phyloP scores from a whole-genome alignment of 2,797 vertebrate genomes.

The Scarus forsteni region DNA sequence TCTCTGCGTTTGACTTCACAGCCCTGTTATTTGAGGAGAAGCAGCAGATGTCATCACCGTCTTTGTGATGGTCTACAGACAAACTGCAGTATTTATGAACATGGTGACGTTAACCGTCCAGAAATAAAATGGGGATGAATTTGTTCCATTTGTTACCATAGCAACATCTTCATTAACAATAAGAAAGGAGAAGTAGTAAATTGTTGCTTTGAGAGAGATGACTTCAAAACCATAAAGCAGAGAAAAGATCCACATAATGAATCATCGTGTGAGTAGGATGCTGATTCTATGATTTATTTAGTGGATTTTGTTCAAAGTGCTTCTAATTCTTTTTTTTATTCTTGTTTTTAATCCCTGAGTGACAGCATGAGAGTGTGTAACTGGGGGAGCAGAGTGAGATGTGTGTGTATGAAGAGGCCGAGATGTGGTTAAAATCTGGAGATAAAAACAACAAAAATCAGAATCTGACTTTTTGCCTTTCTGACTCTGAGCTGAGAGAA shows the following conservation, averaged over 20 bases:
- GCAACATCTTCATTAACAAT: constrained; percentile 49
- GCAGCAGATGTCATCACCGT: background rate
- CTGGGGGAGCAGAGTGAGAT: constrained; percentile 36
- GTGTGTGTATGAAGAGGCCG: constrained; percentile 14
- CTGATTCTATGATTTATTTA: constrained; percentile 70
- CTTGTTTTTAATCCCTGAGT: constrained; percentile 26
- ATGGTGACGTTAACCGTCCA: background rate
- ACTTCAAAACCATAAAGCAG: constrained; percentile 31
- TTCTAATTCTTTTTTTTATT: background rate
- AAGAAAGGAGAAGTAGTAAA: constrained; percentile 36
- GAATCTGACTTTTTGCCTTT: constrained; percentile 12
- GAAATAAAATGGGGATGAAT: background rate
- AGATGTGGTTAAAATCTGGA: constrained; percentile 32
- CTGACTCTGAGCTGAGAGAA: constrained; percentile 41
- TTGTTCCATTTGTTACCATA: constrained; percentile 27
- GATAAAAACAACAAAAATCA: constrained; percentile 43
- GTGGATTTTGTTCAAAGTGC: constrained; percentile 36
- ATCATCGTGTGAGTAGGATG: background rate
- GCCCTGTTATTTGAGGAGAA: too few relatives aligned
- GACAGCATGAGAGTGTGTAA: constrained; percentile 66
- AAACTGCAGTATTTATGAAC: background rate
- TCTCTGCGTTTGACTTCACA: too few relatives aligned
- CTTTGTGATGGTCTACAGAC: background rate
- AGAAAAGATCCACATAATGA: background rate
- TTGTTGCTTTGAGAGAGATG: constrained; percentile 16